Base-by-base conservation (phyloP, 2,113 vertebrate species). In the Carollia perspicillata region DNA sequence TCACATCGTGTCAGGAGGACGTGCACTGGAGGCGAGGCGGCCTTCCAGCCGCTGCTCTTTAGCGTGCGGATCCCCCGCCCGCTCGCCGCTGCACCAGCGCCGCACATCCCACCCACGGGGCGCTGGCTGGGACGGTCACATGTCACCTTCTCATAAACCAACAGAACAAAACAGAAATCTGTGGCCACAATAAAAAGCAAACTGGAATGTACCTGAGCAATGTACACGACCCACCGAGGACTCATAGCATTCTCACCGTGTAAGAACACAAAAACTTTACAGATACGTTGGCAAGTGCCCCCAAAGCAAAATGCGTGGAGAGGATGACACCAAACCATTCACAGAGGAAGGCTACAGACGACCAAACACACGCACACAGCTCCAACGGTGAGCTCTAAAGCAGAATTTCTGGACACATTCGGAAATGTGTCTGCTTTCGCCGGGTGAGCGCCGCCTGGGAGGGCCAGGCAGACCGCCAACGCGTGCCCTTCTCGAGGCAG, bases 1-100 rank as follows among this genome's bases (percentile, higher is more conserved):
- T 23, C 33, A 23, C 14, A 18, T 47, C 63, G 47, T 9, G 35
- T 18, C 51, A 55, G 16, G 9, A 42, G 58, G 14, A 60, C 1
- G 0, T 18, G 6, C 28, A 1, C 10, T 20, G 60, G 44, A 81
- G 20, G 33, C 30, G 23, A 77, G n/a, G n/a, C 11, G 4, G 16
- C 6, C 35, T 66, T 28, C 60, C 78, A 17, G 11, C n/a, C n/a
- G 17, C 37, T 78, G 22, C n/a, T n/a, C 28, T 55, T 49, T 13
- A 37, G n/a, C 13, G 12, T 30, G 33, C 9, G 37, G 44, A 35
- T 22, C 44, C 2, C 51, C 51, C 51, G 3, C 16, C 23, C 33
- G 3, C 3, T 11, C 12, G 3, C 47, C 2, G 13, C 47, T 14
- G 11, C 42, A 16, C 63, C 33, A 20, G 22, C 0, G 10, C 13